These are phyloP conservation scores for Caerostris darwini DNA, from an alignment of 1,140 invertebrate genomes.

Conservation along the genomic window DNA sequence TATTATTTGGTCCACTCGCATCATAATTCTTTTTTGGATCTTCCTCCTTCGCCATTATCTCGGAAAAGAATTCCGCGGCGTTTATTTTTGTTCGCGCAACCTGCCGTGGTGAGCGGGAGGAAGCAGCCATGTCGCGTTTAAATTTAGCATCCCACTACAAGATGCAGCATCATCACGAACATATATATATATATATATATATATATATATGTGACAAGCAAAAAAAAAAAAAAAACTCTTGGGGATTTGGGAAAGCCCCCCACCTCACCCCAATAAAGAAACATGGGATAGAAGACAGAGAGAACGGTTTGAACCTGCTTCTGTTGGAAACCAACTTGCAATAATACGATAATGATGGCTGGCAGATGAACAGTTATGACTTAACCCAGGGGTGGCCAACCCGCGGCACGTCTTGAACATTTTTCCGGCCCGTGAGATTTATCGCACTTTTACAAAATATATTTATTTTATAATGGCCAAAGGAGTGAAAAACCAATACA, in stretches of 20 bases:
- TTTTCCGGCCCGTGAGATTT: no score
- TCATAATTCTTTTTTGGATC: conserved; percentile 11
- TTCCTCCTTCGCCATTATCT: conserved; percentile 41
- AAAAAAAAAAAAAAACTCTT: background rate
- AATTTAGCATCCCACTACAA: conserved; percentile 48
- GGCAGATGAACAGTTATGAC: no score
- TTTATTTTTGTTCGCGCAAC: conserved; percentile 60
- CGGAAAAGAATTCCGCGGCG: background rate
- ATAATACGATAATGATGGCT: no score
- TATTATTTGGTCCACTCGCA: background rate
- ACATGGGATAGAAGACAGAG: background rate
- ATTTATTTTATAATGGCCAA: no score
- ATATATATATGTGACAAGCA: no score
- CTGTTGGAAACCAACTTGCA: no score
- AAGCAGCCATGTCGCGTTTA: conserved; percentile 41
- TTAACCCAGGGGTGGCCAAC: no score
- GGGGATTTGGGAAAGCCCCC: background rate
- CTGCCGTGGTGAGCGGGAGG: conserved; percentile 44
- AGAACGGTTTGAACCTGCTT: no score
- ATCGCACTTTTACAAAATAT: no score
- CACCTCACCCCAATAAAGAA: background rate
- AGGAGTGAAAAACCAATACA: no score
- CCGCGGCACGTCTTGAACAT: no score
- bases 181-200: background rate
- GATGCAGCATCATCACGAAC: conserved; percentile 13